Evolutionary conservation across 2,797 vertebrate genomes (phyloP), one percentile per base, ranked within the genome.

Genomic region (Amphiprion clarkii): DNA sequence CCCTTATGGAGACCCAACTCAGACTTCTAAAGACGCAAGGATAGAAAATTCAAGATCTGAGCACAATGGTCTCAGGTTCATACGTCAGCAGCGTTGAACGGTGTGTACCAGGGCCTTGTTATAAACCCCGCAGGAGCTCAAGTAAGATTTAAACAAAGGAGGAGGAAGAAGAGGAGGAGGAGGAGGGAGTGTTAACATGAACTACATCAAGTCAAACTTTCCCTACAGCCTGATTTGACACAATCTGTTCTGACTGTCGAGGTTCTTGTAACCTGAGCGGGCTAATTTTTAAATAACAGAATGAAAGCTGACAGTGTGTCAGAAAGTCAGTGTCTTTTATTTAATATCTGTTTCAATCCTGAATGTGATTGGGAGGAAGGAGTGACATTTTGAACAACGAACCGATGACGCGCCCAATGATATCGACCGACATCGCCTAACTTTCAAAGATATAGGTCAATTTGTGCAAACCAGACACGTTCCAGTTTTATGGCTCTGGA

Each of bases 91-190:
- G 67, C 8, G 13, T 49, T 69, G 56, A 78, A 83, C 67, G 67
- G 44, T 21, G 49, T 78, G 65, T 70, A 69, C 68, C 29, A 39
- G 46, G n/a, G 14, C 31, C 57, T 83, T 66, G 66, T 84, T 78
- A 85, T 61, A 81, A 83, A 67, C 60, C 21, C 75, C 29, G 62
- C 70, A 74, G 71, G 71, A 78, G 71, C 65, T 78, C 33, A 52
- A 40, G 44, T 58, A 67, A 80, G 68, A 74, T 74, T 78, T 58
- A 66, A 83, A 73, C 0, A 6, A 66, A 33, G 13, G 19, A 40
- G 10, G 25, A 21, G 8, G 40, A 42, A 4, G 42, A 42, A 13
- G 40, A 44, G 42, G 42, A 17, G 31, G 29, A 27, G 40, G n/a
- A 8, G 27, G 31, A n/a, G 9, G 39, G 14, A 8, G n/a, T 42